Conservation (phyloP, 2,888 invertebrate species). For the Didymodactylos carnosus region DNA sequence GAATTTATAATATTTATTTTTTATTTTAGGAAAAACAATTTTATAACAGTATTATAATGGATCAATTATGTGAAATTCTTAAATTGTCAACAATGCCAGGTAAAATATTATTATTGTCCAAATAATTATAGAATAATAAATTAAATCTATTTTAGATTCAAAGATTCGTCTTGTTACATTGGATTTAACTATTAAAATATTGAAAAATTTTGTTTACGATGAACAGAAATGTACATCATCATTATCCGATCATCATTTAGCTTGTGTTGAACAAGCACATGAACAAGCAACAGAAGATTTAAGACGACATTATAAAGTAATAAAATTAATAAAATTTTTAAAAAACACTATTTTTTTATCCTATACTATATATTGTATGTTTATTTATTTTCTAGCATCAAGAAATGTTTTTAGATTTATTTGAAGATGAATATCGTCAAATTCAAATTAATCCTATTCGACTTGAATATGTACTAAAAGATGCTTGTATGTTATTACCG, state of each 20-base stretch:
- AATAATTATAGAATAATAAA: background rate
- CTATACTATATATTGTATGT: background rate
- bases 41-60: background rate
- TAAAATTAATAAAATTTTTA: background rate
- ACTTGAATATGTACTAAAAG: constrained; percentile 87
- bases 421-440: constrained; percentile 77
- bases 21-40: background rate
- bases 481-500: constrained; percentile 74
- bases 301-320: constrained; percentile 67
- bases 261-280: constrained; percentile 49
- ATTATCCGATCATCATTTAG: constrained; percentile 49
- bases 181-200: constrained; percentile 61
- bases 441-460: constrained; percentile 20
- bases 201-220: constrained; percentile 46
- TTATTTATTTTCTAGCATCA: constrained; percentile 48
- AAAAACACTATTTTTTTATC: background rate
- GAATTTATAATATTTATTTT: background rate
- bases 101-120: background rate
- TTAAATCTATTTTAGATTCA: constrained; percentile 48
- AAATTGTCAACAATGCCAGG: background rate
- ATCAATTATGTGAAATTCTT: background rate
- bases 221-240: constrained; percentile 38
- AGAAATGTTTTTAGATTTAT: constrained; percentile 92
- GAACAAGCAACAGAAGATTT: constrained; percentile 63
- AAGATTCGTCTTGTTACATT: constrained; percentile 74